phyloP scores from a whole-genome alignment of 2,113 vertebrate species.

The Columba livia region DNA sequence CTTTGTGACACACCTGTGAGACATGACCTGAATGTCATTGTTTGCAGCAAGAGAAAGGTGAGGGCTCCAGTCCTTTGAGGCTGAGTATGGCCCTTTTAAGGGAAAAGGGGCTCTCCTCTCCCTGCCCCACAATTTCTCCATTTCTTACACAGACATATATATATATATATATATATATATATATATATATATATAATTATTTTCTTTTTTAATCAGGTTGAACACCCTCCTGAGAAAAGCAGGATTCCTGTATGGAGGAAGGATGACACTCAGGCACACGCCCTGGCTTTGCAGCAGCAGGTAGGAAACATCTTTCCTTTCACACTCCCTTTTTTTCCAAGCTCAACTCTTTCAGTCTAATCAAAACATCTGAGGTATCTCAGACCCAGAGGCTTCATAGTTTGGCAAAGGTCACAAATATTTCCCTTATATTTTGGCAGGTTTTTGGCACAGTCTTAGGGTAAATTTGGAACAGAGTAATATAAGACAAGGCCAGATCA shows the following conservation, averaged over 20 bases:
- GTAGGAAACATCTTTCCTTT: not conserved
- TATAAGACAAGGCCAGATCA: constrained; percentile 3
- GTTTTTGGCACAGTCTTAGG: constrained; percentile 7
- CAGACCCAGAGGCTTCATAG: not conserved
- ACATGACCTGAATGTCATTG: not conserved
- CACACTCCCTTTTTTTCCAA: not conserved
- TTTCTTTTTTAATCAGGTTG: not conserved
- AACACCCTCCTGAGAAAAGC: not conserved
- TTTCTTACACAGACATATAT: too few species aligned
- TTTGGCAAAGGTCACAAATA: constrained; percentile 27
- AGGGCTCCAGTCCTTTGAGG: not conserved
- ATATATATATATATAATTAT: not conserved
- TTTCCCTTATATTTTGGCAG: constrained; percentile 38
- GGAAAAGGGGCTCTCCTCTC: not conserved
- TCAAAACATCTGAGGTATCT: not conserved
- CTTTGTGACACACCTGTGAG: not conserved
- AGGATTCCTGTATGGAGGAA: not conserved
- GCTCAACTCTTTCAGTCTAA: not conserved
- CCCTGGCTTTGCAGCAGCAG: not conserved
- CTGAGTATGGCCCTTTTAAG: not conserved
- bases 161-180: too few species aligned
- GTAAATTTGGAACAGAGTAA: not conserved
- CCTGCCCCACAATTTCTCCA: not conserved
- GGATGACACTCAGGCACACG: not conserved
- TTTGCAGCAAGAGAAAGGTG: not conserved